Conservation (phyloP, 2,888 invertebrate genomes). For the Ecliptopera silaceata region DNA sequence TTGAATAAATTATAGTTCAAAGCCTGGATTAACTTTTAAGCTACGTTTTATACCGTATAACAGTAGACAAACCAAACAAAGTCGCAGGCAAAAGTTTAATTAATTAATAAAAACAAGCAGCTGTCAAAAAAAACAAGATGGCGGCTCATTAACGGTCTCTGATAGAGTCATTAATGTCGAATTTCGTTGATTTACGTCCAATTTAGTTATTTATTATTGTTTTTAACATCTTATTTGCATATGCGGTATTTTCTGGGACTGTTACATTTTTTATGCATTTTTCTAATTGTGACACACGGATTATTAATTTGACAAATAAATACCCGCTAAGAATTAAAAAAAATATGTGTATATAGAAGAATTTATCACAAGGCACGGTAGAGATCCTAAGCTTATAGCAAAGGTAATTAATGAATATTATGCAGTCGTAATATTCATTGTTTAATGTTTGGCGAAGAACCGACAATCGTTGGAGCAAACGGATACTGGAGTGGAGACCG, state of each 20-base stretch:
- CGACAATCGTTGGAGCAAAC: too few relatives aligned
- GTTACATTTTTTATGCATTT: constrained; percentile 14
- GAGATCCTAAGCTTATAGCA: too few relatives aligned
- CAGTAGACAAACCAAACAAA: constrained; percentile 8
- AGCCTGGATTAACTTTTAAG: too few relatives aligned
- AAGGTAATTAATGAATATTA: too few relatives aligned
- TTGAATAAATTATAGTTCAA: too few relatives aligned
- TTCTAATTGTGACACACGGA: constrained; percentile 6
- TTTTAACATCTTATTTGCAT: constrained; percentile 38
- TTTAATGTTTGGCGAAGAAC: too few relatives aligned
- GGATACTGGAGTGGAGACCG: too few relatives aligned
- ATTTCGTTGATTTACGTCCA: constrained; percentile 38
- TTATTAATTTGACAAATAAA: background rate
- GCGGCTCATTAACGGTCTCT: constrained; percentile 39
- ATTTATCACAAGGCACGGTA: too few relatives aligned
- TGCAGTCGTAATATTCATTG: too few relatives aligned
- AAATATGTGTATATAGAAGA: too few relatives aligned
- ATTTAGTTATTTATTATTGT: constrained; percentile 23
- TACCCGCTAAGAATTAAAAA: too few relatives aligned
- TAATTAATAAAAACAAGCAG: constrained; percentile 30
- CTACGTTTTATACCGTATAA: too few relatives aligned
- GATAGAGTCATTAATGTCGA: constrained; percentile 62
- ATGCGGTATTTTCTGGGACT: constrained; percentile 29
- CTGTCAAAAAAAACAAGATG: constrained; percentile 48
- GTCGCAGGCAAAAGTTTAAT: constrained; percentile 17